Evolutionary conservation across 1,140 invertebrate species (phyloP), one percentile per base, ranked within the genome.

Genomic region (Lineus longissimus): DNA sequence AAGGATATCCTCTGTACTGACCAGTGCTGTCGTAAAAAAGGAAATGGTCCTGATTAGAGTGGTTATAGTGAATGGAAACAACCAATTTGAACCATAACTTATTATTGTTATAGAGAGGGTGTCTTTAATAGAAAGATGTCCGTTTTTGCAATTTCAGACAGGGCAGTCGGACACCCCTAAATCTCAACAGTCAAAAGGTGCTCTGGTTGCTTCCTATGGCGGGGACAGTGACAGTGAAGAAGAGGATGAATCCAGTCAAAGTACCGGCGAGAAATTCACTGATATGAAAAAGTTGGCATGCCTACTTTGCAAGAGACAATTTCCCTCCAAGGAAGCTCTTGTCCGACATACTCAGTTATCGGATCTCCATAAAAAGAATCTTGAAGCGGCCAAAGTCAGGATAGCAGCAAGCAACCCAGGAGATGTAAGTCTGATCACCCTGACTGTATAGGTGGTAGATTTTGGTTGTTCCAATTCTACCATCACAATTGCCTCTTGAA

Each of bases 221-320:
- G 86, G 86, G 41, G 87, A 88, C 45, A 87, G 74, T 65, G 76
- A 78, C 58, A 73, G 73, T 23, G 78, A 83, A 22, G 82, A 82
- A 31, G 76, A 79, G 31, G 74, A 76, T 19, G 76, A 76, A 40
- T 85, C 86, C 64, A 83, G 85, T 47, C 84, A 82, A 73, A 47
- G 40, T 23, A 23, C 59, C n/a, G 66, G 66, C 1, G 23, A 30
- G 13, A 80, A 87, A 45, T 84, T 89, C 40, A 86, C 94, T 13
- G 95, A 99, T 80, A 93, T 90, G 86, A 83, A 83, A 1, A 97
- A 96, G 80, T 77, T 97, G 17, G 93, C 94, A 0, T 99, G 97
- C 81, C 83, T 98, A 4, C 82, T 99, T 0, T 99, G 97, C 78
- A 98, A 98, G 81, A 84, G 97, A 61, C 91, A 94, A 75, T 97